A percentile compares a stretch with the other conserved stretches of the same genome.
phyloP scores from a whole-genome alignment of 2,113 vertebrate genomes.

The Cavia aperea region DNA sequence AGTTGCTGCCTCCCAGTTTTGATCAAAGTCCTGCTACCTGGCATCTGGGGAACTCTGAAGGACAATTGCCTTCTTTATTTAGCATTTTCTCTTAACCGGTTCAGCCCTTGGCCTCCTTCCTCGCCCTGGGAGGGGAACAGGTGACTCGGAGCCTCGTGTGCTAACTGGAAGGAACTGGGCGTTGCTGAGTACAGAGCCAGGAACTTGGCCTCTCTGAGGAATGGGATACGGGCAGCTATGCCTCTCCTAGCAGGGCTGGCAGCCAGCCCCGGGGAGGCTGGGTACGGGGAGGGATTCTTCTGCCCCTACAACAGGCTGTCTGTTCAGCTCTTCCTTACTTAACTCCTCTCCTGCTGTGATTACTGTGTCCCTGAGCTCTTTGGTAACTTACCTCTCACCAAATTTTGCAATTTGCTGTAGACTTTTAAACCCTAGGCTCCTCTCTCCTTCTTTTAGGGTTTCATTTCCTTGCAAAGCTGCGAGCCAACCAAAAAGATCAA shows the following conservation, averaged over 20 bases:
- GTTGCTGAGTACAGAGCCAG: conserved; percentile 1
- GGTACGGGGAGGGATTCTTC: conserved; percentile 8
- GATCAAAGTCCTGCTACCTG: background rate
- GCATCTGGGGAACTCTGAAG: background rate
- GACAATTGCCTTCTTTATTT: background rate
- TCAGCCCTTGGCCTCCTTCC: background rate
- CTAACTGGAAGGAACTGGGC: conserved; percentile 54
- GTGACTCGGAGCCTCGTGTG: background rate
- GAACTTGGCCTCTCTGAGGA: conserved; percentile 43
- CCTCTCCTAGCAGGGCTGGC: background rate
- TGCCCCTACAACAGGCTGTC: conserved; percentile 34
- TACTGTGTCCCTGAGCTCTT: background rate
- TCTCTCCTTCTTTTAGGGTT: background rate
- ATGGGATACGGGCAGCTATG: conserved; percentile 14
- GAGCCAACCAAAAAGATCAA: background rate
- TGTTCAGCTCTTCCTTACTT: conserved; percentile 25
- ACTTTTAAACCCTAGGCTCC: conserved; percentile 12
- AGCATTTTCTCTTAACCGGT: conserved; percentile 17
- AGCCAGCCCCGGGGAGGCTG: conserved; percentile 5
- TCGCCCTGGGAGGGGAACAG: background rate
- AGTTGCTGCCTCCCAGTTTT: background rate
- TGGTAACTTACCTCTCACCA: conserved; percentile 27
- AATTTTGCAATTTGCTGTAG: background rate
- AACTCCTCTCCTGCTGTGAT: conserved; percentile 23
- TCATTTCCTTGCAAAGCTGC: background rate